Evolutionary conservation across 2,113 vertebrate genomes (phyloP), one percentile per base, ranked within the genome.

Genomic region (Ivindomyrus marchei): DNA sequence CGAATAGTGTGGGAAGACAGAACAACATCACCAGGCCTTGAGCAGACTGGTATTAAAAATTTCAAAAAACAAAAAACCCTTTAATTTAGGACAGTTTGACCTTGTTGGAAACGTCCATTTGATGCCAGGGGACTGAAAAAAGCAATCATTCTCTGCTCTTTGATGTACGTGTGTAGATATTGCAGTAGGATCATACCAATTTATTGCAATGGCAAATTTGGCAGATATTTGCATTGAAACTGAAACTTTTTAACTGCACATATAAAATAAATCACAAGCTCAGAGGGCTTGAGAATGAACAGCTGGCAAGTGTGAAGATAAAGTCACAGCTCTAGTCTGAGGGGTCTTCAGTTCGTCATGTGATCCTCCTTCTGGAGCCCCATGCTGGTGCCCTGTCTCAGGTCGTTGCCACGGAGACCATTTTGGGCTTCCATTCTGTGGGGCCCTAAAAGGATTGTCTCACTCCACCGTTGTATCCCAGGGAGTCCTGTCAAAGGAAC

Each of bases 361-460:
- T 53, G 85, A 39, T 53, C 49, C n/a, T 87, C n/a, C 21, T 87
- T 19, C 49, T 31, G n/a, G 24, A 49, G 45, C 6, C 85, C 85
- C 49, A 49, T 52, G 24, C 10, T 53, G 50, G 49, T 87, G 50
- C 90, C 84, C 17, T 87, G 90, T 91, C 93, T 94, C 88, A 95
- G 91, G 56, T 93, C 88, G 3, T 92, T 91, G 90, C 95, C 92
- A 89, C 92, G 93, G 56, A 92, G 93, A 5, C 52, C 56, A 0
- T 89, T 89, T 21, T 93, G 91, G 89, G 94, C 94, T 90, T 90
- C 91, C 90, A 92, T 91, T 74, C 89, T 88, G 77, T 27, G 88
- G 24, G 95, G 95, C 42, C 93, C 93, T 92, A 94, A 93, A 90
- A 94, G 94, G 92, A 24, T 21, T 86, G 49, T 27, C 94, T 94